Conservation (phyloP, 2,797 vertebrate genomes). For the Trachurus trachurus region DNA sequence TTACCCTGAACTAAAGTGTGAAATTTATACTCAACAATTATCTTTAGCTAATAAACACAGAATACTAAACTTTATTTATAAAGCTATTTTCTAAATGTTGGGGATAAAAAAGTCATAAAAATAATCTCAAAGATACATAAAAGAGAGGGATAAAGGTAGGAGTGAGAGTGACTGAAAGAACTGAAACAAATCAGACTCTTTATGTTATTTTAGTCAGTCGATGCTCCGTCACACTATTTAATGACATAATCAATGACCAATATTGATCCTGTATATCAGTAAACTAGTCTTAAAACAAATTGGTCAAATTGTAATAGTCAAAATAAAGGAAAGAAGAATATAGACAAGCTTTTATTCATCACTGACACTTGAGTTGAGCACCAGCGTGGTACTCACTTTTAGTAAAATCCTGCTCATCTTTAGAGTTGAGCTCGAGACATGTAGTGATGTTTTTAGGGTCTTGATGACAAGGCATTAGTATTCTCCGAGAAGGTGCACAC, state of each 20-base stretch:
- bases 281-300: no score
- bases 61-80: constrained; percentile 4
- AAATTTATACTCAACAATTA: neutral
- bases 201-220: neutral
- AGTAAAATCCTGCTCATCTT: neutral
- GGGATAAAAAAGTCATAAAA: neutral
- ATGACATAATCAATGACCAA: neutral
- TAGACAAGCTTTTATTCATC: neutral
- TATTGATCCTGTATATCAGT: neutral
- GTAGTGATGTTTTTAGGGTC: neutral
- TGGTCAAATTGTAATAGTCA: neutral
- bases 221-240: constrained; percentile 4
- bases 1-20: neutral
- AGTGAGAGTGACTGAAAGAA: neutral
- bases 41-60: neutral
- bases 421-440: neutral
- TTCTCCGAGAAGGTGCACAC: constrained; percentile 48
- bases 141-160: neutral
- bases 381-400: neutral
- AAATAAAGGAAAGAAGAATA: neutral
- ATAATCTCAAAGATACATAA: neutral
- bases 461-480: constrained; percentile 27
- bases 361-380: neutral
- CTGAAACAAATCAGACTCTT: neutral
- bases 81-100: neutral